Evolutionary conservation across 2,797 vertebrate genomes (phyloP).

Genomic region (Stomatorhinus walkeri): DNA sequence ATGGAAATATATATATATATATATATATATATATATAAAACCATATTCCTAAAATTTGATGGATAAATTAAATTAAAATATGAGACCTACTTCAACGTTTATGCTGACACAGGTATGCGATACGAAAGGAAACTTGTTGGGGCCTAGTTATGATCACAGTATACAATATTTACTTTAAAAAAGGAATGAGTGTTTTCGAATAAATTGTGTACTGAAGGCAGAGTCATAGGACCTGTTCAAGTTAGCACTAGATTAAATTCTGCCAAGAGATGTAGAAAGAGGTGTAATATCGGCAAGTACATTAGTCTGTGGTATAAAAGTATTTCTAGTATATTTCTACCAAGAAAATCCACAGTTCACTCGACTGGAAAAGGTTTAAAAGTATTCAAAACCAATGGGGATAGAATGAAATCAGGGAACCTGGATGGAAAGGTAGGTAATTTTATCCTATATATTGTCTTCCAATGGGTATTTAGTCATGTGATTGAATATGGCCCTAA

Average conservation of each 20-base stretch:
- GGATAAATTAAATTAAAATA: neutral
- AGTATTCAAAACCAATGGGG: neutral
- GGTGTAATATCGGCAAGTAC: neutral
- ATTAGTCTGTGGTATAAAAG: neutral
- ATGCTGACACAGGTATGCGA: neutral
- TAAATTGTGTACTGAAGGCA: neutral
- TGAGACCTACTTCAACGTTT: neutral
- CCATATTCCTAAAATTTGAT: neutral
- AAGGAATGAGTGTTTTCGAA: neutral
- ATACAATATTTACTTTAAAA: neutral
- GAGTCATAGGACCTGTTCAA: neutral
- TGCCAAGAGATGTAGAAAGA: neutral
- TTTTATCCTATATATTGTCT: slow-evolving; percentile 1
- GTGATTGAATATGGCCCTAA: slow-evolving; percentile 29
- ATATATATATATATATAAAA: neutral
- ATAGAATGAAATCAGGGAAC: slow-evolving; percentile 1
- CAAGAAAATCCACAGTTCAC: neutral
- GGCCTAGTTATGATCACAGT: neutral
- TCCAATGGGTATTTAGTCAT: slow-evolving; percentile 27
- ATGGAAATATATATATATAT: neutral
- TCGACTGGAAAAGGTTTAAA: neutral
- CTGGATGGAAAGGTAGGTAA: slow-evolving; percentile 4
- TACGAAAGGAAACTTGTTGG: neutral
- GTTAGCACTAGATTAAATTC: neutral
- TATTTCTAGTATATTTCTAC: neutral